phyloP scores from a whole-genome alignment of 2,888 invertebrate species.

The Heliconius aoede region DNA sequence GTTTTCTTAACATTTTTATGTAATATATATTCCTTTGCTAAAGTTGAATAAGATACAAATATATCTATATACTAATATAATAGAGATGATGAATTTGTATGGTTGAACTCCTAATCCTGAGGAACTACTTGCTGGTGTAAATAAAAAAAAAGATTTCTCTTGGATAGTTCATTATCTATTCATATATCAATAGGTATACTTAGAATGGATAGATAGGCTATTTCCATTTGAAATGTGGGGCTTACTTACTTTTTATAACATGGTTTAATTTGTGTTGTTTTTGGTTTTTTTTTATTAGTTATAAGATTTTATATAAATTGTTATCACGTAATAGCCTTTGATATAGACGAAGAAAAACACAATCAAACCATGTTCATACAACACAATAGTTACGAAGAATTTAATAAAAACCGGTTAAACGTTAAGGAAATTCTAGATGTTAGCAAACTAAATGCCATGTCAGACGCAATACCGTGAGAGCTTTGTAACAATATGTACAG shows the following conservation, averaged over 20 bases:
- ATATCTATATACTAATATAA: background rate
- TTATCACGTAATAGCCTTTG: background rate
- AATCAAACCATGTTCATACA: background rate
- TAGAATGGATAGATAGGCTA: no score
- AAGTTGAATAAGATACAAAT: background rate
- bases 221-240: no score
- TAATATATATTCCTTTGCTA: background rate
- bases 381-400: constrained; percentile 12
- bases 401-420: constrained; percentile 28
- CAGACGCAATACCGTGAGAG: constrained; percentile 48
- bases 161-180: no score
- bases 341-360: background rate
- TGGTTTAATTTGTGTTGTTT: no score
- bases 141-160: no score
- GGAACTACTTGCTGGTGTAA: no score
- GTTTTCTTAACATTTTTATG: background rate
- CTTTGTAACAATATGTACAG: constrained; percentile 34
- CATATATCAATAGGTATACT: no score
- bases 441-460: constrained; percentile 15
- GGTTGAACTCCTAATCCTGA: no score
- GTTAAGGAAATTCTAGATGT: constrained; percentile 20
- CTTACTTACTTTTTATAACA: background rate
- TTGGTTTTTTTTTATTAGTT: background rate
- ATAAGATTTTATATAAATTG: background rate
- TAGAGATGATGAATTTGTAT: background rate